Base-by-base conservation (phyloP, 2,113 vertebrate genomes). In the Engystomops pustulosus region DNA sequence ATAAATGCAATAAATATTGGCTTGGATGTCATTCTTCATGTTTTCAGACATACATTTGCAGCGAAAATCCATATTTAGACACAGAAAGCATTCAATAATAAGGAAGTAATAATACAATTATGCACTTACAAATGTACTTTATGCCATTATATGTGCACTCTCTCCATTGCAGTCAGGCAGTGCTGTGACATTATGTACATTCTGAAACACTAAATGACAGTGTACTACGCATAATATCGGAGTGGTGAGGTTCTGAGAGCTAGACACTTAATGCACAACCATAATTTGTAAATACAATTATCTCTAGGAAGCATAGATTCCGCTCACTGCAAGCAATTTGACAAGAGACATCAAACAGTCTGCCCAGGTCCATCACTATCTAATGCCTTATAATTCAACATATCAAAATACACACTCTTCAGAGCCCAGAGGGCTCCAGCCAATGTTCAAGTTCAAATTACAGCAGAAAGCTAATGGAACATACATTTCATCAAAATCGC, bases 241-340 rank as follows among this genome's bases (percentile, higher is more conserved):
- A 78, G 72, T 32, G 47, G 14, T n/a, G 41, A 18, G 41, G 53
- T 77, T 38, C 44, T 51, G 41, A 76, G 47, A 85, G 49, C 47
- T 10, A 70, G 83, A 51, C 83, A 85, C 75, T 70, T 85, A 85
- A 85, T 58, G 75, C 49, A 45, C 83, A 70, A 53, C 62, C 49
- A 79, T 85, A 85, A 85, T 85, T 79, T 85, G 75, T 85, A 85
- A 85, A 85, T 71, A 85, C 83, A 79, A 85, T 79, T 85, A 79
- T 78, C 75, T 70, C 69, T 74, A 69, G 81, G 74, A 78, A 84
- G 45, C 83, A 45, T 67, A 79, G 62, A 79, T 85, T 85, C 75
- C 67, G 60, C 74, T 84, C 74, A 84, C 72, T 45, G 83, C 65
- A 38, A 77, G 83, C 83, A 79, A 85, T 85, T 85, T 85, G 75